These are phyloP conservation scores for Drosophila differens DNA, from an alignment of 2,888 invertebrate species.

Conservation along the genomic window DNA sequence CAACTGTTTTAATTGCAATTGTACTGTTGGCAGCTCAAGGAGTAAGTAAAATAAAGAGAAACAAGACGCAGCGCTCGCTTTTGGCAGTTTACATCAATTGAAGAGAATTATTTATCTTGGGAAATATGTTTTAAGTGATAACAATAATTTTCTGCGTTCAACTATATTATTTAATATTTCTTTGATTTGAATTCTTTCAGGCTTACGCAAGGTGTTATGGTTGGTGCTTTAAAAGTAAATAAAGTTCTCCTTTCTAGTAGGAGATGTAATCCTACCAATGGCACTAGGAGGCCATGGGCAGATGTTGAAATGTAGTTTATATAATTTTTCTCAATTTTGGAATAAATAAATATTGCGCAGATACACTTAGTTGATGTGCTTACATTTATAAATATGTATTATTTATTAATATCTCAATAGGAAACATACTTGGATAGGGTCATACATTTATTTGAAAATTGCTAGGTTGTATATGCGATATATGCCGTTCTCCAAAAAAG, in stretches of 20 bases:
- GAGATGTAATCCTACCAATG: not conserved
- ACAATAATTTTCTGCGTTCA: not conserved
- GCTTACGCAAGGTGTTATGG: slow-evolving; percentile 2
- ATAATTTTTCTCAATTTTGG: not conserved
- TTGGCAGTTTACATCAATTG: not conserved
- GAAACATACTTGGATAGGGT: slow-evolving; percentile 59
- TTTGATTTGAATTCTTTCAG: not conserved
- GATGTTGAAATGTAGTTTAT: not conserved
- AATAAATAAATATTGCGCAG: not conserved
- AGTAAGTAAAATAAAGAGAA: not conserved
- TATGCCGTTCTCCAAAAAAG: slow-evolving; percentile 71
- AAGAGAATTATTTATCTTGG: not conserved
- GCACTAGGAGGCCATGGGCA: not conserved
- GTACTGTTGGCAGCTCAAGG: not conserved
- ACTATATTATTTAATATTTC: too few relatives aligned
- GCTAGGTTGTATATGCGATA: slow-evolving; percentile 17
- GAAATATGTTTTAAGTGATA: not conserved
- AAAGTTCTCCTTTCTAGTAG: not conserved
- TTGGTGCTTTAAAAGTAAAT: not conserved
- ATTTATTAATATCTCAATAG: slow-evolving; percentile 58
- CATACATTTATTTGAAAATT: slow-evolving; percentile 49
- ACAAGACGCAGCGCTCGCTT: not conserved
- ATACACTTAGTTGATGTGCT: not conserved
- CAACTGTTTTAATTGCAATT: not conserved
- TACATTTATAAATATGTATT: slow-evolving; percentile 3